phyloP scores from a whole-genome alignment of 2,888 invertebrate genomes.

The Malthinus seriepunctatus region DNA sequence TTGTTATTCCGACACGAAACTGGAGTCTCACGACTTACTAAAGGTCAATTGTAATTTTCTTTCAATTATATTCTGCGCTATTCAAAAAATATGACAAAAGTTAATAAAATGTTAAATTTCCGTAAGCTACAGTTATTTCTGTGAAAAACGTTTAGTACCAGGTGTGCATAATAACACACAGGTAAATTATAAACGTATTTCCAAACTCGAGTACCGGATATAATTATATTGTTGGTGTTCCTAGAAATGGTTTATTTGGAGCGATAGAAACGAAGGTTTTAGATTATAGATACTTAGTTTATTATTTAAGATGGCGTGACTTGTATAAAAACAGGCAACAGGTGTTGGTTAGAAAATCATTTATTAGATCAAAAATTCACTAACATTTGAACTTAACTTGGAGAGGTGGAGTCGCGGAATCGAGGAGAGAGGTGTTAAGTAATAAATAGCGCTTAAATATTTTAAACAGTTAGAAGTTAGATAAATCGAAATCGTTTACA shows the following conservation, averaged over 20 bases:
- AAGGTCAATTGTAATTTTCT: too few species aligned
- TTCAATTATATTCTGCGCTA: too few species aligned
- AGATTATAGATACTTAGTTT: conserved; percentile 6
- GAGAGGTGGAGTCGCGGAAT: too few species aligned
- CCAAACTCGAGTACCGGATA: conserved; percentile 30
- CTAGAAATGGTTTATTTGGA: conserved; percentile 27
- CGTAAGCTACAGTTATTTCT: conserved; percentile 16
- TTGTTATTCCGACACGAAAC: too few species aligned
- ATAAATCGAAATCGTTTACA: too few species aligned
- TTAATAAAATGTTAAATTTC: conserved; percentile 2
- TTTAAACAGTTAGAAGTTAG: too few species aligned
- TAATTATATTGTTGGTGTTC: conserved; percentile 28
- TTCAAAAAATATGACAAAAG: neutral
- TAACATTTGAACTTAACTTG: too few species aligned
- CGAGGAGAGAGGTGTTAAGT: too few species aligned
- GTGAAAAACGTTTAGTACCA: conserved; percentile 21
- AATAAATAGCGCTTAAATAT: too few species aligned
- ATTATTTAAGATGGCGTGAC: conserved; percentile 4
- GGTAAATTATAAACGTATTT: conserved; percentile 30
- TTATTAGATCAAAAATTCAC: conserved; percentile 1
- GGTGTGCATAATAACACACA: conserved; percentile 23
- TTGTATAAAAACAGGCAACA: conserved; percentile 16
- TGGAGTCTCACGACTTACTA: too few species aligned
- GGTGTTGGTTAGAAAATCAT: conserved; percentile 11
- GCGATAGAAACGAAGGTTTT: conserved; percentile 19